A percentile compares a stretch with the other conserved stretches of the same genome.
Conservation (phyloP, 2,888 invertebrate species). For the Isoperla grammatica region DNA sequence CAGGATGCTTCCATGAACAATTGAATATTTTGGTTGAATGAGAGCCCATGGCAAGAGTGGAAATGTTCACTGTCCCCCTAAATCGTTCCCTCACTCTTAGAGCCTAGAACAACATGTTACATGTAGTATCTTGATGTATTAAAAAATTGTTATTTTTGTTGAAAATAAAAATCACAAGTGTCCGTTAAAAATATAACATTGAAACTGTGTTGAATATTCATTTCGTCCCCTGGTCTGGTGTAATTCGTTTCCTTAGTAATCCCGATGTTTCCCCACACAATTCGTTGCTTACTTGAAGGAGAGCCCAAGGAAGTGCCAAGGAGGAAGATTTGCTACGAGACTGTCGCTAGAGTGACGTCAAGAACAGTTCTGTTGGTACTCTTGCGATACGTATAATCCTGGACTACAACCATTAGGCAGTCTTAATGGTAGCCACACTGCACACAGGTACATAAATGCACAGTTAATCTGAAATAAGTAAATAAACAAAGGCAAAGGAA, state of each 20-base stretch:
- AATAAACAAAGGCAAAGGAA: too few species aligned
- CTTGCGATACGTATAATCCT: too few species aligned
- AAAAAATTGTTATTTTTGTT: conserved; percentile 46
- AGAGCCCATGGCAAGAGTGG: conserved; percentile 1
- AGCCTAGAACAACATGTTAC: conserved; percentile 19
- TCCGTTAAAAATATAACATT: conserved; percentile 19
- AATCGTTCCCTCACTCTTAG: conserved; percentile 7
- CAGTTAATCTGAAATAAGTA: too few species aligned
- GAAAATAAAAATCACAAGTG: conserved; percentile 44
- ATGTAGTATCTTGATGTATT: conserved; percentile 27
- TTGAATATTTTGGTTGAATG: conserved; percentile 3
- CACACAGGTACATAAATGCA: too few species aligned
- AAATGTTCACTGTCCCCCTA: conserved; percentile 1
- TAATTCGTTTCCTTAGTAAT: neutral
- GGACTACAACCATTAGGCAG: too few species aligned
- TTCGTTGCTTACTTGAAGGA: too few species aligned
- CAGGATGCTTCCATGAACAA: conserved; percentile 16
- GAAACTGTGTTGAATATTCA: neutral
- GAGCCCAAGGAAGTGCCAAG: too few species aligned
- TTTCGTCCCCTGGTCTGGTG: neutral
- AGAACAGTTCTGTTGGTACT: too few species aligned
- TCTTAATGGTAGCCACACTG: too few species aligned
- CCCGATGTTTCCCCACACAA: neutral
- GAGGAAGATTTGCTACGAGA: too few species aligned
- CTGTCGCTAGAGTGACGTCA: too few species aligned